Base-by-base conservation (phyloP, 2,888 invertebrate species). In the Sesia apiformis region DNA sequence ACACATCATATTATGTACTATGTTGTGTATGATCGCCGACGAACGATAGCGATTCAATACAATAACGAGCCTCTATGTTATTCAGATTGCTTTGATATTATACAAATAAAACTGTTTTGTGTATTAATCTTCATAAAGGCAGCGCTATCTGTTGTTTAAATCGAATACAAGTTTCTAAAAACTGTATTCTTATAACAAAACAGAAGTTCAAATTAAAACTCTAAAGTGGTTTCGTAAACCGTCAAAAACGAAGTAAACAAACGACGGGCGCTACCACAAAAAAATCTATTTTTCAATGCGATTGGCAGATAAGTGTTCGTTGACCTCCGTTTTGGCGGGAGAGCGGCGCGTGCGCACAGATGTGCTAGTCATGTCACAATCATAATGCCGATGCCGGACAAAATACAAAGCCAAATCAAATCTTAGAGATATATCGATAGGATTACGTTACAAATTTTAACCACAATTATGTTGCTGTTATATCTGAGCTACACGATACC, bases 381-480 rank as follows among this genome's bases (percentile, higher is more conserved):
- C 23, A 23, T 23, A 79, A 77, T 75, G 80, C 81, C 75, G 80
- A 81, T 78, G 82, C 81, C 84, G 76, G 80, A 78, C 73, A 68
- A 70, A 60, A 74, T 75, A 73, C 84, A 84, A 84, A 83, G 81
- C 73, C 66, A 75, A 78, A 77, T 74, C 76, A 73, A 83, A 86
- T 84, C 84, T 78, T 63, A 42, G 63, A 85, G 85, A 86, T 86
- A 86, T 84, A 81, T 87, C 70, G 64, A 57, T 61, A 67, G 85
- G 85, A 87, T 86, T 86, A 85, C 80, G 74, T 81, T 81, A 87
- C 84, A 78, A 81, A 73, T 80, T 83, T 78, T 75, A 79, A 82
- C 79, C 72, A 84, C 84, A 83, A 85, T 84, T 83, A 78, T 72
- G 72, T 78, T 80, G 76, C 83, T 81, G 83, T 82, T 81, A 76